Evolutionary conservation across 1,140 invertebrate species (phyloP).

Genomic region (Piezodorus guildinii): DNA sequence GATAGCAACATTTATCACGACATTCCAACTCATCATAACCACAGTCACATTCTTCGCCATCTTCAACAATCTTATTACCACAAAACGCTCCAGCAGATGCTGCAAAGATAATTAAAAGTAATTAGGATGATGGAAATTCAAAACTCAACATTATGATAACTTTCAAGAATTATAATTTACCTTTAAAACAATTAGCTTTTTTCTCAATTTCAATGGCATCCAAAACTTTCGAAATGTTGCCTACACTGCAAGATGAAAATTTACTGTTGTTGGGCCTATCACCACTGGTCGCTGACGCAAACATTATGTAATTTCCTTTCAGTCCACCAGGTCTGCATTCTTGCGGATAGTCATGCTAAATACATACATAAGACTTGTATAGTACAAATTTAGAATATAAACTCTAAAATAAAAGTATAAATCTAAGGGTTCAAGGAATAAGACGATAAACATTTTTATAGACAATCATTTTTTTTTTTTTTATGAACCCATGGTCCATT

Average conservation of each 20-base stretch:
- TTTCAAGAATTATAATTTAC: constrained; percentile 32
- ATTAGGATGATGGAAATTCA: background rate
- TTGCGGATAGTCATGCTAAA: constrained; percentile 86
- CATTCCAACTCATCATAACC: constrained; percentile 92
- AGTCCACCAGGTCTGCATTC: constrained; percentile 82
- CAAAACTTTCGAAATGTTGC: constrained; percentile 89
- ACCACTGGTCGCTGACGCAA: constrained; percentile 87
- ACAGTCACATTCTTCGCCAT: constrained; percentile 96
- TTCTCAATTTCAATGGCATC: constrained; percentile 81
- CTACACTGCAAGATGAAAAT: constrained; percentile 84
- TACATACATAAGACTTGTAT: constrained; percentile 21
- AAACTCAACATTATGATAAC: background rate
- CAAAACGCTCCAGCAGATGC: constrained; percentile 90
- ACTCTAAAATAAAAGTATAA: too few species aligned
- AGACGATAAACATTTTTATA: too few species aligned
- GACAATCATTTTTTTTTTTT: too few species aligned
- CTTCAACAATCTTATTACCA: constrained; percentile 97
- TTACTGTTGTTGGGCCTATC: constrained; percentile 89
- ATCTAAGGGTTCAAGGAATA: too few species aligned
- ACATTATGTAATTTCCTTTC: constrained; percentile 94
- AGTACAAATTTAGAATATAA: too few species aligned
- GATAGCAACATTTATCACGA: constrained; percentile 88
- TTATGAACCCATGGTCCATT: too few species aligned
- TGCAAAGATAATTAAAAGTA: constrained; percentile 31
- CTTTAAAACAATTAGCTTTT: constrained; percentile 89